Evolutionary conservation across 2,113 vertebrate species (phyloP).

Genomic region (Lathamus discolor): DNA sequence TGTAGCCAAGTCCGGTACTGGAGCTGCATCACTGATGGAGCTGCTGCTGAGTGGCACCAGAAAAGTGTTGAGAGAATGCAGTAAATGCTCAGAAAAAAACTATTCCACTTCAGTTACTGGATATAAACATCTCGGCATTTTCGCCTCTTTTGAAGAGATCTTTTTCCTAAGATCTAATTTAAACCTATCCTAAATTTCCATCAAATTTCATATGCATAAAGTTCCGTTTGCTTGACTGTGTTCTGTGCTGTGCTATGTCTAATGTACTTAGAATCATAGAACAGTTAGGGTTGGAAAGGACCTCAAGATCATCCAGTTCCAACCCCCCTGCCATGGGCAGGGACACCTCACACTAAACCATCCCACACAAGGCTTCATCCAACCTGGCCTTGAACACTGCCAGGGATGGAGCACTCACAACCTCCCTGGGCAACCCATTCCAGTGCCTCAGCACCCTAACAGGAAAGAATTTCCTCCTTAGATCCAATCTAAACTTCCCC

Average conservation of each 20-base stretch:
- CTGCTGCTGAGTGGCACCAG: neutral
- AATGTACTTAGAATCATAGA: too few species aligned
- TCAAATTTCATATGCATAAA: neutral
- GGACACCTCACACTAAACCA: too few species aligned
- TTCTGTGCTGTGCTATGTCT: neutral
- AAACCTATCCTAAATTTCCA: neutral
- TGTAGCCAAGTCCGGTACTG: accelerated
- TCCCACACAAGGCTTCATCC: too few species aligned
- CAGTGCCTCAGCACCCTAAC: too few species aligned
- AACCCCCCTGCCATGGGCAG: too few species aligned
- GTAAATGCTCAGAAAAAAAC: neutral
- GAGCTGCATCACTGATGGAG: neutral
- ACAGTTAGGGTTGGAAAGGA: too few species aligned
- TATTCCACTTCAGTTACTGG: neutral
- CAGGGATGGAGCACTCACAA: too few species aligned
- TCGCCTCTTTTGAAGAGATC: neutral
- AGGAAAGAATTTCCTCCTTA: too few species aligned
- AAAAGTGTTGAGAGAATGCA: neutral
- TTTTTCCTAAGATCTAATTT: neutral
- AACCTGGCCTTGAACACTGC: too few species aligned
- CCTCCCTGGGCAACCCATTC: too few species aligned
- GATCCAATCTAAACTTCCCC: too few species aligned
- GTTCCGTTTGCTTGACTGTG: neutral
- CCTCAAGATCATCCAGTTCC: too few species aligned
- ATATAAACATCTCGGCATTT: neutral